Evolutionary conservation across 2,888 invertebrate species (phyloP), one percentile per base, ranked within the genome.

Genomic region (Callyntrura sp.): DNA sequence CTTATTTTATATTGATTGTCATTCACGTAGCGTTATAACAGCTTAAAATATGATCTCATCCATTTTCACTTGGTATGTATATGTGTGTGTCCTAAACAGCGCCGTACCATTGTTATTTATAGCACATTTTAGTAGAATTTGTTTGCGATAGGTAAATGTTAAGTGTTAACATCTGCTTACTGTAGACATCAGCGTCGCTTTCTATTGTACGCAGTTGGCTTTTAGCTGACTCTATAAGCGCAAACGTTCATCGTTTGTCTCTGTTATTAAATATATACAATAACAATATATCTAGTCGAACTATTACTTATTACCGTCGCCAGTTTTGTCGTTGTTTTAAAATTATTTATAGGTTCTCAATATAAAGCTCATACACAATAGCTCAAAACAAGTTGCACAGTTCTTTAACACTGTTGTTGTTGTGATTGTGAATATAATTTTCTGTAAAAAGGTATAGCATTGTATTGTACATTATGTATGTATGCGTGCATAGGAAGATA

Each of bases 401-500:
- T 51, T 9, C n/a, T 51, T 51, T 51, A 5, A 51, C 51, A 11
- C 45, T 45, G 11, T 8, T 45, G 45, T 45, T 45, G n/a, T 57
- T 57, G 57, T 57, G n/a, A 57, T 9, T 20, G 60, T 60, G 20
- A 17, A 3, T 17, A n/a, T 11, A 20, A n/a, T 20, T 60, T 20
- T 20, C 60, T 4, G 51, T n/a, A 51, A 51, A 51, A 51, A 51
- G 51, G 11, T 51, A 51, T 14, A 5, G 51, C 51, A 51, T 51
- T 5, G 9, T 14, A 35, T 2, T 60, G 8, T 20, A 60, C 43
- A 70, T 70, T 45, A 17, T 73, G 45, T 0, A 9, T 12, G 9
- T 70, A 62, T 23, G 25, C n/a, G 35, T 62, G 25, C 17, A 23
- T 73, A 73, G 14, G n/a, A 6, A 73, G 73, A 73, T 73, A 73